Evolutionary conservation across 2,113 vertebrate species (phyloP).

Genomic region (Aspiorhynchus laticeps): DNA sequence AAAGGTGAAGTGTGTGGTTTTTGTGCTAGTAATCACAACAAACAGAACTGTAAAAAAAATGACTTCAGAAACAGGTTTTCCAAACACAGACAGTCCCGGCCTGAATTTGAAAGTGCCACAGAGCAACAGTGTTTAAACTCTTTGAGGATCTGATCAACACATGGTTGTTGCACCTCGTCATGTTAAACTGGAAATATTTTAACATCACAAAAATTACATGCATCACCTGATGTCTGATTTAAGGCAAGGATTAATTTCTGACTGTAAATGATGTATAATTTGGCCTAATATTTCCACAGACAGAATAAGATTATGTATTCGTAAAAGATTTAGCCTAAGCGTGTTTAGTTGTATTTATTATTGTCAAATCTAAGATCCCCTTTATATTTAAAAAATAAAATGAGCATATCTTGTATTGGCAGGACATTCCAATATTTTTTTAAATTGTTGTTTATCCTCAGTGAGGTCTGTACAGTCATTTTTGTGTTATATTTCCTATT

Average conservation of each 20-base stretch:
- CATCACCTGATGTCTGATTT: neutral
- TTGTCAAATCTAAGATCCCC: constrained; percentile 2
- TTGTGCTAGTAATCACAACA: neutral
- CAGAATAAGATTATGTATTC: neutral
- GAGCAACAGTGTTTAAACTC: neutral
- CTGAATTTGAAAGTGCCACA: neutral
- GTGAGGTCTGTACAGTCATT: constrained; percentile 89
- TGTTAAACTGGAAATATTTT: neutral
- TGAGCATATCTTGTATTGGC: neutral
- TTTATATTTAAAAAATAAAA: neutral
- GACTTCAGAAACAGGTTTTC: neutral
- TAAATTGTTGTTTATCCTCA: constrained; percentile 82
- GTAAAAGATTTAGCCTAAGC: neutral
- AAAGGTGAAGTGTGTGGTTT: neutral
- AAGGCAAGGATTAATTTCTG: neutral
- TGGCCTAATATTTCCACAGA: neutral
- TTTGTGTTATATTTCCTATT: constrained; percentile 77
- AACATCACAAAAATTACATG: neutral
- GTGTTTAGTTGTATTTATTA: constrained; percentile 4
- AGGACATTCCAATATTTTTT: neutral
- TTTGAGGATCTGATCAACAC: neutral
- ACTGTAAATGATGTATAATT: constrained; percentile 7
- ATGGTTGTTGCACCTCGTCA: neutral
- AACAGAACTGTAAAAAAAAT: neutral
- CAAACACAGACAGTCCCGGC: too few species aligned